Evolutionary conservation across 2,113 vertebrate species (phyloP).

Genomic region (Hypanus sabinus): DNA sequence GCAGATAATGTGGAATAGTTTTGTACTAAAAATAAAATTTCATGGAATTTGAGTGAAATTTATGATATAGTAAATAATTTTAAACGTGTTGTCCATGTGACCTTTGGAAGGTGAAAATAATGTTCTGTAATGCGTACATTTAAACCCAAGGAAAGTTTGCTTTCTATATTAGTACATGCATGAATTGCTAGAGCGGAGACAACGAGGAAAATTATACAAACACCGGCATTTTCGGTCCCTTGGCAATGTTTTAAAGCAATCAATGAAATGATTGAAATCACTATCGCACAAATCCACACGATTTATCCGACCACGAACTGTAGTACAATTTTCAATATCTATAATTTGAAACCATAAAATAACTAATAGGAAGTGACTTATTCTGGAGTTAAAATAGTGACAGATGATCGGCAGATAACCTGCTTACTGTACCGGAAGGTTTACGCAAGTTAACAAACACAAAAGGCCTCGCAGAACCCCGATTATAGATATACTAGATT

Average conservation of each 20-base stretch:
- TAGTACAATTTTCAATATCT: neutral
- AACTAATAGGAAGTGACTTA: neutral
- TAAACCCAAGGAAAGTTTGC: neutral
- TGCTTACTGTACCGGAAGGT: neutral
- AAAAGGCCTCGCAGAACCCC: conserved; percentile 19
- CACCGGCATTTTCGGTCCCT: neutral
- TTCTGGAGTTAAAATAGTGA: neutral
- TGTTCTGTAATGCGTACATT: neutral
- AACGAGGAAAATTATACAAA: neutral
- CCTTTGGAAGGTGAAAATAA: neutral
- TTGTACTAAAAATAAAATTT: neutral
- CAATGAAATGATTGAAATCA: neutral
- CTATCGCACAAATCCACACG: neutral
- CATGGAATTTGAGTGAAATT: neutral
- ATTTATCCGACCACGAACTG: neutral
- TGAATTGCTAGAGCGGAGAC: neutral
- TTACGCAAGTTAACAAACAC: conserved; percentile 18
- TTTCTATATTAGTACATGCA: neutral
- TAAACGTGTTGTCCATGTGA: neutral
- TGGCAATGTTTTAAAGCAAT: conserved; percentile 11
- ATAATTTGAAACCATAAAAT: neutral
- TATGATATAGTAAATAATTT: neutral
- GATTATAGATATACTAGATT: neutral
- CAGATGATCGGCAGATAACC: neutral
- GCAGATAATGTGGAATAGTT: neutral